These are phyloP conservation scores for Lycocorax pyrrhopterus DNA, from an alignment of 2,113 vertebrate species.

Conservation along the genomic window DNA sequence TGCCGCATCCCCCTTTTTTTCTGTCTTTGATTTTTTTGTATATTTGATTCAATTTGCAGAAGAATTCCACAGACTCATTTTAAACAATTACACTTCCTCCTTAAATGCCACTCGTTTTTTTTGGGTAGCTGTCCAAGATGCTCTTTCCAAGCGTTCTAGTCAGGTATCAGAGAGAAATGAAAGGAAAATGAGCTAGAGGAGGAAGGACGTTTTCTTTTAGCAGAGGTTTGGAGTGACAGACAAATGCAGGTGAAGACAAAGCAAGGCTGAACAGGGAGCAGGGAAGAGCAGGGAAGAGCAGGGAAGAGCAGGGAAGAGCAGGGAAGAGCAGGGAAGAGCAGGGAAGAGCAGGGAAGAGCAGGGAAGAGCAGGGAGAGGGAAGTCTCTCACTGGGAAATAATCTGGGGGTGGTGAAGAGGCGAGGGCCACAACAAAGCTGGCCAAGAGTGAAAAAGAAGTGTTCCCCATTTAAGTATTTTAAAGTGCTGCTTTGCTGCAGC, in stretches of 20 bases:
- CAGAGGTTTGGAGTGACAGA: not conserved
- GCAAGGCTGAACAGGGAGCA: not conserved
- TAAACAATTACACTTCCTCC: not conserved
- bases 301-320: not conserved
- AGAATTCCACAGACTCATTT: not conserved
- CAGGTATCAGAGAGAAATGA: not conserved
- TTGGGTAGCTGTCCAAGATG: not conserved
- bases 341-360: not conserved
- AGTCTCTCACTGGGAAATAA: not conserved
- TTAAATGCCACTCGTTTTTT: not conserved
- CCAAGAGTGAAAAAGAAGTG: accelerated
- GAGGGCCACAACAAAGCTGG: not conserved
- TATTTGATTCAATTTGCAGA: not conserved
- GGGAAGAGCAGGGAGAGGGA: not conserved
- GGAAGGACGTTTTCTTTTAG: not conserved
- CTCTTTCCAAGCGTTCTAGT: not conserved
- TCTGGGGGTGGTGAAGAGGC: accelerated
- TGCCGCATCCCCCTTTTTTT: accelerated
- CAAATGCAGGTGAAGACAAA: not conserved
- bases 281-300: not conserved
- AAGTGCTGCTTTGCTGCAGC: not conserved
- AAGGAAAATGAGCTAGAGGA: not conserved
- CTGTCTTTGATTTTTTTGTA: not conserved
- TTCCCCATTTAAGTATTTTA: not conserved
- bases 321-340: not conserved